These are phyloP conservation scores for Lasioglossum calceatum DNA, from an alignment of 2,888 invertebrate species.

Conservation along the genomic window DNA sequence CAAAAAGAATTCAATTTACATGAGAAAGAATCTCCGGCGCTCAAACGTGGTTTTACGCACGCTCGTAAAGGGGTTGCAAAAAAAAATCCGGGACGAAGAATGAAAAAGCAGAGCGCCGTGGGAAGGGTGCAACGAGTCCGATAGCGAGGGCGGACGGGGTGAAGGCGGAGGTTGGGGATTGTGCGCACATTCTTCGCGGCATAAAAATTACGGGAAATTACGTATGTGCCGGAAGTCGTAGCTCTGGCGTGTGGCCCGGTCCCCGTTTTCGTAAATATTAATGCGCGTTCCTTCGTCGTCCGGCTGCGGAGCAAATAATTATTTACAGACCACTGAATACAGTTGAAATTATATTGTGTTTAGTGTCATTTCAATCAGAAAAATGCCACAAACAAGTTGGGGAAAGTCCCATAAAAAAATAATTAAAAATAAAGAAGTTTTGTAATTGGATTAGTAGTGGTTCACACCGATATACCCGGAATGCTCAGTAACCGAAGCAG, in stretches of 20 bases:
- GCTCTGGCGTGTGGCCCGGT: neutral
- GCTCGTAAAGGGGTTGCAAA: conserved; percentile 49
- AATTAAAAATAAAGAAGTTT: too few species aligned
- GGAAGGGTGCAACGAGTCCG: neutral
- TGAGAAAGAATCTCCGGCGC: conserved; percentile 57
- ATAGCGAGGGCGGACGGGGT: neutral
- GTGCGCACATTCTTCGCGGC: conserved; percentile 35
- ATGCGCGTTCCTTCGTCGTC: neutral
- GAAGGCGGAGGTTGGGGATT: neutral
- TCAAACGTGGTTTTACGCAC: conserved; percentile 52
- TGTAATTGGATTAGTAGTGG: too few species aligned
- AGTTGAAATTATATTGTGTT: too few species aligned
- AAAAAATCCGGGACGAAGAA: neutral
- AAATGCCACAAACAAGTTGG: too few species aligned
- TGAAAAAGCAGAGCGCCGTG: neutral
- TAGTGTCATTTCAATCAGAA: too few species aligned
- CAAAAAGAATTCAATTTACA: conserved; percentile 64
- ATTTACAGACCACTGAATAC: neutral
- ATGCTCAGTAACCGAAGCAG: too few species aligned
- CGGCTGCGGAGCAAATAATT: conserved; percentile 26
- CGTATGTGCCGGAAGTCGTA: conserved; percentile 36
- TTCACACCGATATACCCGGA: too few species aligned
- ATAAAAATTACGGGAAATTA: conserved; percentile 61
- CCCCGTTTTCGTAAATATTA: conserved; percentile 46
- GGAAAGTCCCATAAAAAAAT: too few species aligned